Conservation (phyloP, 2,888 invertebrate species). For the Noctua janthe region DNA sequence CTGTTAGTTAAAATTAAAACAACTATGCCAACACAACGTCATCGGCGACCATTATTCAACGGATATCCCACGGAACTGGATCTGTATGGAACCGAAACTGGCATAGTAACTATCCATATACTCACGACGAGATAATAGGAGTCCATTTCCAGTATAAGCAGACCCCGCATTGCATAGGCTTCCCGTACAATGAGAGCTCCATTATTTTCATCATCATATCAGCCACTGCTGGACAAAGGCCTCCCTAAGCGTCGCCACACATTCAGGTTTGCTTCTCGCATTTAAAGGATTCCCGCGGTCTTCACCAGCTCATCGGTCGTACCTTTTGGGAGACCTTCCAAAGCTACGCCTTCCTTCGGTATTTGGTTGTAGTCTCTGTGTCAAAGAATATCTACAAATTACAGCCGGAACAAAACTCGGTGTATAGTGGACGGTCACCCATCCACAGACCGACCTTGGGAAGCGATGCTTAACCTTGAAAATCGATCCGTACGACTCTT, state of each 20-base stretch:
- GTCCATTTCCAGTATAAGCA: background rate
- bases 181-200: background rate
- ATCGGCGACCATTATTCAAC: slow-evolving; percentile 3
- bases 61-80: slow-evolving; percentile 32
- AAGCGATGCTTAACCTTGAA: background rate
- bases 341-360: too few relatives aligned
- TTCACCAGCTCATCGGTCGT: background rate
- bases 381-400: too few relatives aligned
- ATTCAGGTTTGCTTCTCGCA: background rate
- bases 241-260: background rate
- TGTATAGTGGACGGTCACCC: background rate
- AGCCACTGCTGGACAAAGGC: background rate
- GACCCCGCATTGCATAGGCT: background rate
- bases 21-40: background rate
- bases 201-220: background rate
- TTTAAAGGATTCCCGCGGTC: background rate
- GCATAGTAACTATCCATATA: background rate
- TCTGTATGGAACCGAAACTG: background rate
- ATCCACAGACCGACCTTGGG: background rate
- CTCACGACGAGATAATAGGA: background rate
- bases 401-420: background rate
- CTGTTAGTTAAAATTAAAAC: background rate
- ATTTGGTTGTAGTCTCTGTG: too few relatives aligned
- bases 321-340: background rate
- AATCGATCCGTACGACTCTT: background rate